Conservation (phyloP, 2,797 vertebrate genomes). For the Otolemur crassicaudatus region DNA sequence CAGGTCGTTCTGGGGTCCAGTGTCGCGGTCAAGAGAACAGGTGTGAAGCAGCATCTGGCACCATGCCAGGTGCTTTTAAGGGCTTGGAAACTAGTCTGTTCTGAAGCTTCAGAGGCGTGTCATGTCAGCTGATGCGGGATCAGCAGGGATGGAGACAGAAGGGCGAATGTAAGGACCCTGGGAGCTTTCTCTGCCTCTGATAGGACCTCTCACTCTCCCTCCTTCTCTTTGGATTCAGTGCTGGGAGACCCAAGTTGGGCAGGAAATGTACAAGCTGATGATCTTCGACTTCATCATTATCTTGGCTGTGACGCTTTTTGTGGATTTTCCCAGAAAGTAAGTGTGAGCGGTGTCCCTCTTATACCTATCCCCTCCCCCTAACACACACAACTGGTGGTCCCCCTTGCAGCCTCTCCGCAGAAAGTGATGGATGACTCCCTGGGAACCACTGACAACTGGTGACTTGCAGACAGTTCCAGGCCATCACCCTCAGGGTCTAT, state of each 20-base stretch:
- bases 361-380: rapidly evolving
- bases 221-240: constrained; percentile 89
- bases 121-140: rapidly evolving
- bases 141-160: background rate
- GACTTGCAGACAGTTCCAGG: background rate
- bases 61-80: background rate
- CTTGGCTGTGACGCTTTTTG: constrained; percentile 90
- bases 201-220: constrained; percentile 26
- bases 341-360: constrained; percentile 68
- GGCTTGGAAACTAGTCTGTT: background rate
- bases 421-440: background rate
- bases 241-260: constrained; percentile 97
- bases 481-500: background rate
- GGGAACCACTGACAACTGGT: background rate
- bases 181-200: background rate
- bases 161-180: background rate
- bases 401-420: background rate
- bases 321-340: constrained; percentile 97
- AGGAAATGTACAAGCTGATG: constrained; percentile 99
- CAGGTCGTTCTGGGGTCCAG: background rate
- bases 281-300: constrained; percentile 98
- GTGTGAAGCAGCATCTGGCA: background rate
- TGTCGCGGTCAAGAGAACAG: background rate
- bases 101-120: background rate
- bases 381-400: background rate